Evolutionary conservation across 2,888 invertebrate species (phyloP).

Genomic region (Xestia sexstrigata): DNA sequence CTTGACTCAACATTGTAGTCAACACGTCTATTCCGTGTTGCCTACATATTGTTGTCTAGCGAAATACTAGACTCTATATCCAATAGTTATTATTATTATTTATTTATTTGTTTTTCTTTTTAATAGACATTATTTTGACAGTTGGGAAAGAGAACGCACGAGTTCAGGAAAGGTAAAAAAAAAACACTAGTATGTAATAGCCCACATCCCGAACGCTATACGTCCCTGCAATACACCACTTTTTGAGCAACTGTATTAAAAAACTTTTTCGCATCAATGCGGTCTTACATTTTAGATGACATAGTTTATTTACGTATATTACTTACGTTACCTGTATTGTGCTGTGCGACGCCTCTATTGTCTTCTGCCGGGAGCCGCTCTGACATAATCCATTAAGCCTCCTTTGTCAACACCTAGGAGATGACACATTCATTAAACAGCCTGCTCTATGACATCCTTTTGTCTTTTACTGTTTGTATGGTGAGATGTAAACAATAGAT

Average conservation of each 20-base stretch:
- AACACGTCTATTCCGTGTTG: neutral
- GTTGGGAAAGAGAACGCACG: no score
- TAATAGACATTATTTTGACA: no score
- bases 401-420: constrained; percentile 30
- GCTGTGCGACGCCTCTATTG: constrained; percentile 12
- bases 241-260: no score
- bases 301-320: constrained; percentile 9
- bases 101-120: no score
- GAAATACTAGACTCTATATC: neutral
- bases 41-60: neutral
- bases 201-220: no score
- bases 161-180: no score
- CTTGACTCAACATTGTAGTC: neutral
- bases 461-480: constrained; percentile 15
- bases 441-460: constrained; percentile 27
- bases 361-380: constrained; percentile 1
- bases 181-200: no score
- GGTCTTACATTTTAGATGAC: no score
- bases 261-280: no score
- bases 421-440: constrained; percentile 43
- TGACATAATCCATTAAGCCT: constrained; percentile 45
- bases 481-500: constrained; percentile 20
- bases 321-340: constrained; percentile 9
- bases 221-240: no score
- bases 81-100: neutral